A percentile compares a stretch with the other conserved stretches of the same genome.
Conservation (phyloP, 2,888 invertebrate species). For the Drosophila falleni region DNA sequence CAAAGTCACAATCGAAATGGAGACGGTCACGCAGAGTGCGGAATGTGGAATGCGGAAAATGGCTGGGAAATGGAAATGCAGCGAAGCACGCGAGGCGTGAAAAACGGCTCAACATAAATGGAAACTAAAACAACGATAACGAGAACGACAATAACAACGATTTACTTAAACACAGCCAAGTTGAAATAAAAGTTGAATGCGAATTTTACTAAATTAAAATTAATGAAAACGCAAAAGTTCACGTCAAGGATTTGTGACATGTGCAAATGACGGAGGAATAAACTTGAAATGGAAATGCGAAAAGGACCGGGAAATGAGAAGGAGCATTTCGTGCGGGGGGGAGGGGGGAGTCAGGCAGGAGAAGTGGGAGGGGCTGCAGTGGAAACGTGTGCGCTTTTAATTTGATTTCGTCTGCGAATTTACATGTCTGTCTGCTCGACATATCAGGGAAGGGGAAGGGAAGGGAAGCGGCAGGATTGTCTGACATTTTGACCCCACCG, state of each 20-base stretch:
- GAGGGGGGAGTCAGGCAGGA: not conserved
- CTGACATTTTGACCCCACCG: no score
- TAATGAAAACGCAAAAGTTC: constrained; percentile 69
- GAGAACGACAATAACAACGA: constrained; percentile 32
- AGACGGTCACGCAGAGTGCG: constrained; percentile 65
- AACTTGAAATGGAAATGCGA: constrained; percentile 40
- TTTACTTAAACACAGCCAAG: constrained; percentile 41
- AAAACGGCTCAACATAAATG: constrained; percentile 39
- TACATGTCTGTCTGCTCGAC: constrained; percentile 61
- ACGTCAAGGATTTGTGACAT: constrained; percentile 33
- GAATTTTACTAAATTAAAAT: constrained; percentile 62
- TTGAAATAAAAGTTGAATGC: constrained; percentile 38
- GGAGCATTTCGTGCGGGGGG: not conserved
- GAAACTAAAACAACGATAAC: constrained; percentile 21
- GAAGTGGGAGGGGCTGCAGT: not conserved
- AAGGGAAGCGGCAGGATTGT: not conserved
- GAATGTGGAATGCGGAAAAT: constrained; percentile 57
- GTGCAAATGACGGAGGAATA: constrained; percentile 34
- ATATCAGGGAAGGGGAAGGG: not conserved
- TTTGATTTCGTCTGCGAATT: constrained; percentile 78
- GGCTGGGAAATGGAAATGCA: constrained; percentile 51
- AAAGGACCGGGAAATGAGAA: not conserved
- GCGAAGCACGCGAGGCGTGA: constrained; percentile 53
- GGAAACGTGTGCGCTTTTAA: constrained; percentile 71
- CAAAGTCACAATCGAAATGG: constrained; percentile 44